Percentiles rank a stretch among this genome's conserved stretches.
Conservation (phyloP, 2,113 vertebrate species). For the Corythaeola cristata region DNA sequence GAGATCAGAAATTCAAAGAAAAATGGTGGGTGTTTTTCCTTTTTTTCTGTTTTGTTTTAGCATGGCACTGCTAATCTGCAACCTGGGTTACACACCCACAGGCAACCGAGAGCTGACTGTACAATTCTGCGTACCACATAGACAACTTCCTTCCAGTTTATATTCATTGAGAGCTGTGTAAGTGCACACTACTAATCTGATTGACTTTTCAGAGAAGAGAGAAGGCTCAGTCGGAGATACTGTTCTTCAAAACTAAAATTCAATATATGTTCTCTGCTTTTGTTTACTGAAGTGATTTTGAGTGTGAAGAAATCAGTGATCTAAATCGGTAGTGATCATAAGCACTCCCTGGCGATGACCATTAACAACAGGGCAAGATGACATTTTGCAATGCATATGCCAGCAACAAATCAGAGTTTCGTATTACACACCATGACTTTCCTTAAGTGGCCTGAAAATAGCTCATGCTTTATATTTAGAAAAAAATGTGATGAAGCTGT, state of each 20-base stretch:
- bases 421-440: neutral
- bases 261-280: neutral
- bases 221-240: neutral
- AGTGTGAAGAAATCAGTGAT: slow-evolving; percentile 3
- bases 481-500: neutral
- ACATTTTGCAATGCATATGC: neutral
- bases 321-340: neutral
- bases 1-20: slow-evolving; percentile 47
- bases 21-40: slow-evolving; percentile 49
- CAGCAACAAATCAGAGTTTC: neutral
- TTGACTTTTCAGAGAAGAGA: slow-evolving; percentile 29
- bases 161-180: slow-evolving; percentile 12
- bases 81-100: slow-evolving; percentile 66
- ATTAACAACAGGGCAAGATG: neutral
- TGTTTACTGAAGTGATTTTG: slow-evolving; percentile 13
- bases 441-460: slow-evolving; percentile 8
- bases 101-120: slow-evolving; percentile 13
- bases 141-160: slow-evolving; percentile 42
- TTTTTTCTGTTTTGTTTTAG: slow-evolving; percentile 58
- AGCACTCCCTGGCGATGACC: neutral
- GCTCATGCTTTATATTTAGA: neutral
- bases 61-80: slow-evolving; percentile 59
- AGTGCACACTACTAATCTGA: neutral
- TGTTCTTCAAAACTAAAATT: neutral
- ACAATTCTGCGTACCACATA: slow-evolving; percentile 10